These are phyloP conservation scores for Austrolebias charrua DNA, from an alignment of 2,797 vertebrate genomes.

Conservation along the genomic window DNA sequence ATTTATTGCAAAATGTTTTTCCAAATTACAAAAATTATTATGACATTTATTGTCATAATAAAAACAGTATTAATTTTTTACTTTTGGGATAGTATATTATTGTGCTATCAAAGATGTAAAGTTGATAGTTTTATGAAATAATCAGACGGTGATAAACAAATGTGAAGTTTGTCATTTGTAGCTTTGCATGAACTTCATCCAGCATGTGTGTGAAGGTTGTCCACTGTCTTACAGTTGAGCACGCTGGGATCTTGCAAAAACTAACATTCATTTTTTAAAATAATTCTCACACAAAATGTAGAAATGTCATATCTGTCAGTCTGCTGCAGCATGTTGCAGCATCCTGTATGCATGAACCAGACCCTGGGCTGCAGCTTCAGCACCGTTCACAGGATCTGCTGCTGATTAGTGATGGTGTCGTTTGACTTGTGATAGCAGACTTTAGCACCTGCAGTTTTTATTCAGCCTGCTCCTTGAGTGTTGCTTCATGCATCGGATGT, in stretches of 20 bases:
- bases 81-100: no score
- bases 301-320: conserved; percentile 22
- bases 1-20: background rate
- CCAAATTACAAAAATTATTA: background rate
- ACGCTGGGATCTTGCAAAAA: conserved; percentile 44
- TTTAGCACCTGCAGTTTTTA: conserved; percentile 48
- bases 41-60: no score
- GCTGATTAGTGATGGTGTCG: conserved; percentile 15
- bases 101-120: no score
- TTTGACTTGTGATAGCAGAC: conserved; percentile 25
- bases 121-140: no score
- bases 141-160: conserved; percentile 5
- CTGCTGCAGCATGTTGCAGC: conserved; percentile 61
- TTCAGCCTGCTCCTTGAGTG: conserved; percentile 39
- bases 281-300: conserved; percentile 26
- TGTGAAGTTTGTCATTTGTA: conserved; percentile 35
- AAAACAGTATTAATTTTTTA: no score
- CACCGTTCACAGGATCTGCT: conserved; percentile 17
- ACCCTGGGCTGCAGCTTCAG: conserved; percentile 10
- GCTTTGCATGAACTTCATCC: conserved; percentile 57
- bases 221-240: conserved; percentile 29
- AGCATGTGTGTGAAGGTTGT: conserved; percentile 60
- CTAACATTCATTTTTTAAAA: conserved; percentile 26
- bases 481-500: conserved; percentile 48
- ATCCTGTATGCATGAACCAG: conserved; percentile 55